These are phyloP conservation scores for Microchrysa polita DNA, from an alignment of 2,888 invertebrate genomes.

Conservation along the genomic window DNA sequence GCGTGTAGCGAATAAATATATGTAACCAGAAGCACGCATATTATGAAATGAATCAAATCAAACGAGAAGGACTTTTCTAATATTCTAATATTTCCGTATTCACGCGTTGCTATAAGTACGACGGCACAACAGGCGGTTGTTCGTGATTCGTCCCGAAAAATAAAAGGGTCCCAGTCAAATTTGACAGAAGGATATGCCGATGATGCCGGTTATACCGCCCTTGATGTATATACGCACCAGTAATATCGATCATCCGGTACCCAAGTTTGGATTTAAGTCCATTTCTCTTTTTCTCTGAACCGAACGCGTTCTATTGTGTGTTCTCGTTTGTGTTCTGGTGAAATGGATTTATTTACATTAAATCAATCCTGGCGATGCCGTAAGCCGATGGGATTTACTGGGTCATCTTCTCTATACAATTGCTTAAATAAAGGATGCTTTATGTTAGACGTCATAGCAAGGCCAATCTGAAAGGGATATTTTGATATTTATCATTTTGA, in stretches of 20 bases:
- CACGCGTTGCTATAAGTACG: too few species aligned
- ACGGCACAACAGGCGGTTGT: too few species aligned
- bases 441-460: neutral
- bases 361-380: constrained; percentile 21
- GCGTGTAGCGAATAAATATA: neutral
- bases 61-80: constrained; percentile 10
- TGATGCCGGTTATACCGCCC: too few species aligned
- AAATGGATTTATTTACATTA: constrained; percentile 37
- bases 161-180: too few species aligned
- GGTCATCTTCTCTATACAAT: constrained; percentile 34
- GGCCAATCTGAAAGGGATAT: constrained; percentile 23
- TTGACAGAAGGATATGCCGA: too few species aligned
- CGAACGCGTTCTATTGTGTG: constrained; percentile 39
- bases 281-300: too few species aligned
- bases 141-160: too few species aligned
- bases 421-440: constrained; percentile 13
- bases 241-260: constrained; percentile 35
- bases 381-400: constrained; percentile 28
- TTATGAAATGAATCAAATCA: constrained; percentile 9
- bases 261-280: constrained; percentile 14
- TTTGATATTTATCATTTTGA: constrained; percentile 38
- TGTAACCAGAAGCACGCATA: neutral
- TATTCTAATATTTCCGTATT: neutral
- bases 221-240: neutral
- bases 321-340: constrained; percentile 23